phyloP scores from a whole-genome alignment of 2,888 invertebrate species.

The Trichogramma evanescens region DNA sequence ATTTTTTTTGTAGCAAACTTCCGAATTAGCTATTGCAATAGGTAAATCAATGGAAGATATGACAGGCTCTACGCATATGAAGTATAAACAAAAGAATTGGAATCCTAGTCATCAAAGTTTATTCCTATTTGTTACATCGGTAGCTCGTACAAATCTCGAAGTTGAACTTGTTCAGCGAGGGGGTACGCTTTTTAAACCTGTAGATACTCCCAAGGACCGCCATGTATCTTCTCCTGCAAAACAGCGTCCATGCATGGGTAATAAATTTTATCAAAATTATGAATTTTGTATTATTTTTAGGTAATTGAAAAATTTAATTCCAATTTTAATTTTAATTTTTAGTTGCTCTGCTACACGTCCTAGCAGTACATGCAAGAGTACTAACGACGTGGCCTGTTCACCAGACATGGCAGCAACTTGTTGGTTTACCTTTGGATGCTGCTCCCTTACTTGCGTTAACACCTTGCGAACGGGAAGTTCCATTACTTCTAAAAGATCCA shows the following conservation, averaged over 20 bases:
- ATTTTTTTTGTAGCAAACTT: conserved; percentile 52
- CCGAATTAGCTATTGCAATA: conserved; percentile 78
- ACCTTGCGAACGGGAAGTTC: conserved; percentile 59
- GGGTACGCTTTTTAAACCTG: conserved; percentile 56
- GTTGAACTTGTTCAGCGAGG: conserved; percentile 84
- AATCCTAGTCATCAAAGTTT: conserved; percentile 65
- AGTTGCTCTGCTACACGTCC: conserved; percentile 84
- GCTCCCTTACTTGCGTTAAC: conserved; percentile 41
- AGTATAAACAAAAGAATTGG: conserved; percentile 65
- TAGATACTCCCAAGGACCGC: too few relatives aligned
- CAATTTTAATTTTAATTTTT: conserved; percentile 32
- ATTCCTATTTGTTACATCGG: conserved; percentile 82
- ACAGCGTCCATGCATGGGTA: conserved; percentile 73
- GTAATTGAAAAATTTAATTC: background rate
- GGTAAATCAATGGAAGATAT: conserved; percentile 91
- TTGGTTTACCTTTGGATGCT: conserved; percentile 42
- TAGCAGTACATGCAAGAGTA: conserved; percentile 78
- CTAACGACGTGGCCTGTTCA: conserved; percentile 59
- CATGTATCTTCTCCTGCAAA: conserved; percentile 49
- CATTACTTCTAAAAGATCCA: conserved; percentile 80
- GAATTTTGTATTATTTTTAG: background rate
- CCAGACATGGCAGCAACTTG: conserved; percentile 54
- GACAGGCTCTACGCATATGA: conserved; percentile 78
- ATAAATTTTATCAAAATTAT: conserved; percentile 23
- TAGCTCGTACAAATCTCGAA: conserved; percentile 86